Evolutionary conservation across 2,888 invertebrate species (phyloP), one percentile per base, ranked within the genome.

Genomic region (Amiota mariae): DNA sequence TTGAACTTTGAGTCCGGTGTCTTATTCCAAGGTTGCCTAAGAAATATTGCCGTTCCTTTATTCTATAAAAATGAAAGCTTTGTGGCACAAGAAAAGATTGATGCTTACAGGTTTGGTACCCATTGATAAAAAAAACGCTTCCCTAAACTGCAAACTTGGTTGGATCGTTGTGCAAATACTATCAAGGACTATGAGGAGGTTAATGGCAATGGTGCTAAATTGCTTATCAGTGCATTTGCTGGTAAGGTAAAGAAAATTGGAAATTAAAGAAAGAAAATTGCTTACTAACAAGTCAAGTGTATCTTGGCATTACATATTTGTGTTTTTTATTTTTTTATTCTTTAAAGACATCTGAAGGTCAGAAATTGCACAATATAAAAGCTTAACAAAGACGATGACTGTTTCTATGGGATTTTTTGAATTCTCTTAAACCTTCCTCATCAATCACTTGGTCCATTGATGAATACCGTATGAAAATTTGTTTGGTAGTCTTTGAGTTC

Each of bases 1-100:
- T 72, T 90, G 59, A 87, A 89, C 78, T 90, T 89, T 71, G 90
- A 90, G 24, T 80, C 87, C 4, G 87, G 88, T 48, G 85, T 88
- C 1, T 70, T 89, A 8, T 90, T 88, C 72, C 80, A 85, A 12
- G 82, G 85, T 11, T 82, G 82, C 10, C 49, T 90, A 2, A 80
- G 87, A 1, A 81, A 81, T 24, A 85, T 87, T 20, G 80, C 85
- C 0, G 64, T 72, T 8, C 85, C 88, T 0, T 0, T 89, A 12
- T 81, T 88, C 63, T 79, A 78, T 46, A 72, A 75, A 13, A 83
- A 85, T n/a, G 75, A 80, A 36, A 77, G 75, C 1, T 77, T 74
- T 56, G 75, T 87, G 49, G 75, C 82, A 10, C 79, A 84, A 20
- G 71, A 51, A 8, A 82, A 85, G 73, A 82, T 88, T 49, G 81